Base-by-base conservation (phyloP, 1,140 invertebrate species). In the Drosophila arawakana region DNA sequence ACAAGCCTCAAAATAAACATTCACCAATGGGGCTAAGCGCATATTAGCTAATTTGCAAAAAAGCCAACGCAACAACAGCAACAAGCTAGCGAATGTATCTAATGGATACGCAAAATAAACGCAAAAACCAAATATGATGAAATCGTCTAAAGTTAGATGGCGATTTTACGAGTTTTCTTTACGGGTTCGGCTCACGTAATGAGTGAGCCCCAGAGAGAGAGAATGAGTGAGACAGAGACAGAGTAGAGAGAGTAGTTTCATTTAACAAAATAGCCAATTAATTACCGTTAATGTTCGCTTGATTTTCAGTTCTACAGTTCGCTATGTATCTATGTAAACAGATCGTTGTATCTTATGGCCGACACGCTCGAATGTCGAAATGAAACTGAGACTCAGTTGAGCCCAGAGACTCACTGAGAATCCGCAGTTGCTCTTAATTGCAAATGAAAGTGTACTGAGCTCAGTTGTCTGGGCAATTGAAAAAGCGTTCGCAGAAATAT, bases 11-110 rank as follows among this genome's bases (percentile, higher is more conserved):
- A 58, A 72, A 60, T 62, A 63, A 72, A 79, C 76, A 80, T 70
- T 80, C 81, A 65, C 66, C 76, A 86, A 73, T 65, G 76, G 11
- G 78, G 79, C 82, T 70, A 81, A 86, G 82, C 78, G 61, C 72
- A 86, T 81, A 85, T 85, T 86, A 85, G 77, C 80, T 88, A 84
- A 88, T 88, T 89, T 89, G 80, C 68, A 69, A 80, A 84, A 46
- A 54, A 46, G 10, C 35, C 34, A 46, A 60, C 30, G 52, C 63
- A 68, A 52, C 44, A 41, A 47, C 25, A 60, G 54, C 49, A 61
- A 69, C 44, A 58, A 39, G 10, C 25, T 47, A 5, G 52, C 55
- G 58, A 43, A 50, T 57, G 58, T 79, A 76, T 76, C 69, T 60
- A 47, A 52, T 57, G 60, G 46, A 81, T 81, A 86, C 76, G 65